Evolutionary conservation across 2,113 vertebrate species (phyloP).

Genomic region (Gorsachius goisagi): DNA sequence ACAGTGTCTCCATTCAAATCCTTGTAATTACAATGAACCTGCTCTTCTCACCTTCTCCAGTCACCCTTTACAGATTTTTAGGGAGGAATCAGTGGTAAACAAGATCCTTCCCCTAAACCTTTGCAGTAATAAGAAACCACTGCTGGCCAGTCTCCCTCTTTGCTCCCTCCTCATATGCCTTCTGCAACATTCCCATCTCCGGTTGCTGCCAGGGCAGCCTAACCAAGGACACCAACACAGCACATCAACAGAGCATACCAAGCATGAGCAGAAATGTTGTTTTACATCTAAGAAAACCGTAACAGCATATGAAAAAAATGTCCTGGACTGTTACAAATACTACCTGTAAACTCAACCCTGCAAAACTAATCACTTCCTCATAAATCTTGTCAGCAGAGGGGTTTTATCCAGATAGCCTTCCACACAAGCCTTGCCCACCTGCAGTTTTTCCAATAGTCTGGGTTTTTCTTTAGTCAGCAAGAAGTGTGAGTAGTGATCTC

Average conservation of each 20-base stretch:
- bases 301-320: background rate
- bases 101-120: background rate
- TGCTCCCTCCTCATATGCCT: background rate
- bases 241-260: background rate
- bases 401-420: background rate
- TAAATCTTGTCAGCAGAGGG: background rate
- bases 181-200: background rate
- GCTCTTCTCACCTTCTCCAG: background rate
- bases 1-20: background rate
- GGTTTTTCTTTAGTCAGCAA: background rate
- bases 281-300: background rate
- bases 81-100: background rate
- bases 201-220: background rate
- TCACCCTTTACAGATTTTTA: background rate
- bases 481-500: background rate
- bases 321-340: background rate
- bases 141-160: background rate
- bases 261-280: fast-evolving
- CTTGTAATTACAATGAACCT: background rate
- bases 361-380: background rate
- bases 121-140: background rate
- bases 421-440: background rate
- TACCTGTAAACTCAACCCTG: background rate
- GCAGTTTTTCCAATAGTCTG: background rate
- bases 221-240: background rate